A percentile compares a stretch with the other conserved stretches of the same genome.
Conservation (phyloP, 1,140 invertebrate genomes). For the Listronotus oregonensis region DNA sequence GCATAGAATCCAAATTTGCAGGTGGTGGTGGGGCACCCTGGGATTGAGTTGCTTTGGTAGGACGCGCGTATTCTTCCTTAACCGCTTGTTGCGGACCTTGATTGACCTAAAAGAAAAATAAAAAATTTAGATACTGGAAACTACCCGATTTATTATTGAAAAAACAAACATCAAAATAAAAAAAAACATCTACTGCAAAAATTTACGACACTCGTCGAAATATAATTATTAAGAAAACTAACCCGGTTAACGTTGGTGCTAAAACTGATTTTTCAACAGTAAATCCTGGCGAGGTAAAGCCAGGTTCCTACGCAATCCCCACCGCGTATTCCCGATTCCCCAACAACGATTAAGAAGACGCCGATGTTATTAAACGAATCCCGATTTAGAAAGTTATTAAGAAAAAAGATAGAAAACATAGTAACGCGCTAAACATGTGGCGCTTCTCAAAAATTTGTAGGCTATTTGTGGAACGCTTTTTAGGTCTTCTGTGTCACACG, state of each 20-base stretch:
- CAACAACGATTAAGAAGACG: slow-evolving; percentile 13
- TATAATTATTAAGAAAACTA: slow-evolving; percentile 13
- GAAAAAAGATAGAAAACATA: slow-evolving; percentile 18
- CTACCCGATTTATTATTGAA: background rate
- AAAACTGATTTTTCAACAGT: slow-evolving; percentile 22
- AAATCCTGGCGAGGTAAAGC: slow-evolving; percentile 29
- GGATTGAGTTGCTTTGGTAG: slow-evolving; percentile 63
- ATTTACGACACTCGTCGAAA: background rate
- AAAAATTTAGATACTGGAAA: background rate
- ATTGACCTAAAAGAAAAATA: slow-evolving; percentile 39
- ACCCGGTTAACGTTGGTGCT: slow-evolving; percentile 9
- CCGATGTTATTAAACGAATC: slow-evolving; percentile 5
- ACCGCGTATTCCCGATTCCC: background rate
- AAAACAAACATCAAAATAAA: background rate
- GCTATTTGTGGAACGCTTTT: slow-evolving; percentile 43
- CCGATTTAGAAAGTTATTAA: slow-evolving; percentile 21
- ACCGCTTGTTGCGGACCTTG: slow-evolving; percentile 47
- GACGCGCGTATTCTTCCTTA: slow-evolving; percentile 74
- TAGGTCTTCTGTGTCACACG: slow-evolving; percentile 41
- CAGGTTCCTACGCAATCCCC: slow-evolving; percentile 30
- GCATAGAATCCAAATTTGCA: slow-evolving; percentile 83
- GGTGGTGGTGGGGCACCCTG: slow-evolving; percentile 54
- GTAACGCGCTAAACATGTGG: slow-evolving; percentile 8
- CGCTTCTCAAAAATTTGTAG: slow-evolving; percentile 15
- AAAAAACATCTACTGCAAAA: background rate